Evolutionary conservation across 2,113 vertebrate species (phyloP), one percentile per base, ranked within the genome.

Genomic region (Pygoscelis antarcticus): DNA sequence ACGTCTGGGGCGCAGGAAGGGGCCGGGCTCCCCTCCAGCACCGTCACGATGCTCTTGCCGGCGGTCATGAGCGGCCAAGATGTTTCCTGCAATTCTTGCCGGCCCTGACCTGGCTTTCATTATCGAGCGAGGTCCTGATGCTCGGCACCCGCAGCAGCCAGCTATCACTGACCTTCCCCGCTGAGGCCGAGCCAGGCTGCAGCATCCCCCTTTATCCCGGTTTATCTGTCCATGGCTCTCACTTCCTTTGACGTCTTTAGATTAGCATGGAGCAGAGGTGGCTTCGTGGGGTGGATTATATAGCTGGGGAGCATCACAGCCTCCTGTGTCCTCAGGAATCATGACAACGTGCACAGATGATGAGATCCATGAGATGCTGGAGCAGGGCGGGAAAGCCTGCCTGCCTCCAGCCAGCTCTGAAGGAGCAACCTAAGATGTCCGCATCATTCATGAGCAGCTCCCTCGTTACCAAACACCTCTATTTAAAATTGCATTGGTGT

Each of bases 31-130:
- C 60, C 26, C 23, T 30, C 87, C 87, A 54, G 44, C 16, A 1
- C 66, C 34, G 2, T 38, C 62, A 49, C 4, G 12, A 19, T 3
- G 54, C 87, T 92, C 89, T 81, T n/a, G 44, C 68, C 30, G 30
- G 61, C 40, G 79, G 83, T 96, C 97, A 93, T 4, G 51, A 86
- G 90, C 51, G 11, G 90, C 60, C 93, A 94, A 93, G 96, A 81
- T 87, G 94, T 96, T 98, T 98, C 98, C 98, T 98, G 96, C 58
- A n/a, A 96, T 97, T 98, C 97, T 97, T 70, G 66, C 61, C 2
- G 61, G 69, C 91, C 97, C 97, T 96, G 96, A 97, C 96, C 89
- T 36, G 49, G 16, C 38, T 93, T 83, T 95, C 27, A 7, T 89
- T 97, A 97, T 96, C 93, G 32, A 92, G 62, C 3, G 9, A 68